Evolutionary conservation across 2,113 vertebrate species (phyloP).

Genomic region (Excalfactoria chinensis): DNA sequence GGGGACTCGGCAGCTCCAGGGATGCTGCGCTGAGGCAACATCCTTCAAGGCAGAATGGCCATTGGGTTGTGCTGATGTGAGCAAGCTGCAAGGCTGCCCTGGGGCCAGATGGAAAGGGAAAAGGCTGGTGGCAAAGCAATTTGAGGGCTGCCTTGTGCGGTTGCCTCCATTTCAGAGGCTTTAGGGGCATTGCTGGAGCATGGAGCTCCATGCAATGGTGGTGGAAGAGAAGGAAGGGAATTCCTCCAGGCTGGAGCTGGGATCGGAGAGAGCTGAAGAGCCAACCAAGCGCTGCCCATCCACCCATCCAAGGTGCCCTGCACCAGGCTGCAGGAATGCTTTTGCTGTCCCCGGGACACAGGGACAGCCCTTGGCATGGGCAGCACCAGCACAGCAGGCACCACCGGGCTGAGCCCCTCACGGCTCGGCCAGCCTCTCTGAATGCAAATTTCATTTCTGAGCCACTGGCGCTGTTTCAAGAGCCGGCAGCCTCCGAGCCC

Average conservation of each 20-base stretch:
- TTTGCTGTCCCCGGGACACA: neutral
- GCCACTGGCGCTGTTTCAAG: constrained; percentile 77
- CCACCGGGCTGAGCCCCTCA: neutral
- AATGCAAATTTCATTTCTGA: constrained; percentile 83
- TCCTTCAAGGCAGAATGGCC: rapidly evolving
- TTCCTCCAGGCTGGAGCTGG: neutral
- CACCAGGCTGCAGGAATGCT: neutral
- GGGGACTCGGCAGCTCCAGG: neutral
- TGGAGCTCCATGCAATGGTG: rapidly evolving
- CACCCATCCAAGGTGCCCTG: neutral
- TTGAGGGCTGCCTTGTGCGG: rapidly evolving
- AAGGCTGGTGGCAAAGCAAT: neutral
- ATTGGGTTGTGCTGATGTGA: rapidly evolving
- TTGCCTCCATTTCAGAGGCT: rapidly evolving
- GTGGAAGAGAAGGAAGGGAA: neutral
- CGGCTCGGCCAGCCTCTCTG: constrained; percentile 46
- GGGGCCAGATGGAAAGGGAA: neutral
- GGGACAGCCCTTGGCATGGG: rapidly evolving
- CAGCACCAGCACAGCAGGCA: neutral
- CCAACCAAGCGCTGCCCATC: neutral
- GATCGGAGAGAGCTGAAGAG: neutral
- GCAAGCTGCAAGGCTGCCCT: neutral
- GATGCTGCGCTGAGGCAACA: neutral
- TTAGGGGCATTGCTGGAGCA: rapidly evolving
- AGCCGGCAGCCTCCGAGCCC: constrained; percentile 73